Evolutionary conservation across 2,888 invertebrate genomes (phyloP), one percentile per base, ranked within the genome.

Genomic region (Rotaria socialis): DNA sequence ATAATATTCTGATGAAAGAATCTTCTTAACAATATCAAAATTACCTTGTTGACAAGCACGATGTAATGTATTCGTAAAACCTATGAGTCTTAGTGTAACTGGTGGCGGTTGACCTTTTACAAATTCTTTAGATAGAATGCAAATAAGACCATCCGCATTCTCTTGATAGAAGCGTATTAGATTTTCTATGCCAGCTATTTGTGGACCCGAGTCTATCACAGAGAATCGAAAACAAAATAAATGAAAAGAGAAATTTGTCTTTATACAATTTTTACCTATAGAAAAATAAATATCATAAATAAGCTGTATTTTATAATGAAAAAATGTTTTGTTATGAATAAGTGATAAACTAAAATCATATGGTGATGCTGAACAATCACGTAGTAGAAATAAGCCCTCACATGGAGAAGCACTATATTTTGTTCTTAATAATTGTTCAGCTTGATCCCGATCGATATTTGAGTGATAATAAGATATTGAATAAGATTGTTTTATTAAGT

Each of bases 101-200:
- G 86, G 86, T 6, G 75, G 60, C 55, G 41, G 35, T 27, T 27
- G 67, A 35, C 75, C 75, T 41, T 75, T 56, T 41, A 86, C 75
- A 41, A 86, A 86, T 35, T 84, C 41, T 58, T 35, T 47, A 10
- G 55, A 74, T 52, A 86, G 41, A 75, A 43, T n/a, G 74, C 86
- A 86, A 16, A 85, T 56, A 16, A 86, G 50, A 35, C 86, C 86
- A 52, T 86, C 85, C 1, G 86, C 50, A 84, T 75, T 56, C 52
- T 67, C 24, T 85, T 60, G 55, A 85, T 86, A 86, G 55, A 85
- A 85, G 14, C 43, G 56, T 27, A 86, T 80, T 50, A 86, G n/a
- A 74, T 80, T 75, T 55, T 86, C 86, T 58, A 86, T n/a, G 6
- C 86, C 86, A 35, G 85, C 85, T 22, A 86, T 86, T 60, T 85